Evolutionary conservation across 2,113 vertebrate genomes (phyloP), one percentile per base, ranked within the genome.

Genomic region (Eudorcas thomsonii): DNA sequence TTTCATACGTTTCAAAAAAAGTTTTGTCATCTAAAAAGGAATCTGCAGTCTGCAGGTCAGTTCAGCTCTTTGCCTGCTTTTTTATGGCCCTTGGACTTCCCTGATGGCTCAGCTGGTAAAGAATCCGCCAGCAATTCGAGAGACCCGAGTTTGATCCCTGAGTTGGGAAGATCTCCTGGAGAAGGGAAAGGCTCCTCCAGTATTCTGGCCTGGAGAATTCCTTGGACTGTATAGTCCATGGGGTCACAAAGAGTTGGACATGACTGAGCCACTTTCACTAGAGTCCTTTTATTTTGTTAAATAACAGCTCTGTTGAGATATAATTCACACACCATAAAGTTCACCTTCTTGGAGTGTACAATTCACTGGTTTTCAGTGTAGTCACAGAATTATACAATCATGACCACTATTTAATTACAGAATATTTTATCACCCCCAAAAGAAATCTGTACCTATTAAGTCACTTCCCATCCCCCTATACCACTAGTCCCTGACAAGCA

Each of bases 211-310:
- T 64, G 30, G 30, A 64, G 62, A n/a, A 64, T n/a, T 64, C 62
- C 30, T 17, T 64, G 14, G 60, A 64, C 60, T 64, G 14, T 16
- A 64, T 33, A 64, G 60, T 33, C 14, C 30, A 23, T 74, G 19
- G 36, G 21, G 36, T 74, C 19, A 23, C 67, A 74, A 71, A 71
- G n/a, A 74, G 67, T 39, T 19, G 10, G 67, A 74, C 67, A 6
- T 0, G n/a, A 39, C 67, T 74, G n/a, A 74, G 19, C 10, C 19
- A 39, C n/a, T 71, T 71, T 71, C 67, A 39, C 67, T 71, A 80
- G 64, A 87, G 45, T 57, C 92, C 81, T 97, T 96, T 90, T 81
- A 52, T 16, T 23, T 77, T 88, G 89, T 89, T 43, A 82, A 96
- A 88, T 59, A 78, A 92, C 14, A 78, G 25, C 36, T 74, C 71